Evolutionary conservation across 2,113 vertebrate genomes (phyloP).

Genomic region (Clupea harengus): DNA sequence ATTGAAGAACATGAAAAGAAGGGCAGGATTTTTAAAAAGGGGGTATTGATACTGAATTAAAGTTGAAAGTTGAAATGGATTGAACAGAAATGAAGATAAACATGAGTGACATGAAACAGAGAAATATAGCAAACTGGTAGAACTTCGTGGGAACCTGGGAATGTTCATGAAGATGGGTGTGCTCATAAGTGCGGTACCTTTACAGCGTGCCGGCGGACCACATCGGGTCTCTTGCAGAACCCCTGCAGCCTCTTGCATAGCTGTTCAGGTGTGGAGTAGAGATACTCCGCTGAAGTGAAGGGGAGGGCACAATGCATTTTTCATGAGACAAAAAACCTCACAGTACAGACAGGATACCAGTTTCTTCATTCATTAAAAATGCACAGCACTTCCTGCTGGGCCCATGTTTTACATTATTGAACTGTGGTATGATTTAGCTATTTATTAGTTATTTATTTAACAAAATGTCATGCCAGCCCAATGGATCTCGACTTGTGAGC

Average conservation of each 20-base stretch:
- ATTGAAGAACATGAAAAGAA: background rate
- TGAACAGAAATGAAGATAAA: background rate
- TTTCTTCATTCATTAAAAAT: slow-evolving; percentile 93
- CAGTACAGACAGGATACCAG: slow-evolving; percentile 85
- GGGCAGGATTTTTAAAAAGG: background rate
- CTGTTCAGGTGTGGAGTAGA: slow-evolving; percentile 96
- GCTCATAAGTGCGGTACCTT: slow-evolving; percentile 73
- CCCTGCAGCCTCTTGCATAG: slow-evolving; percentile 85
- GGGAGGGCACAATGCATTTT: slow-evolving; percentile 80
- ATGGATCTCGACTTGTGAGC: background rate
- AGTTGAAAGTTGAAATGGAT: background rate
- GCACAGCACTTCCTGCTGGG: slow-evolving; percentile 86
- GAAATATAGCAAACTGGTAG: background rate
- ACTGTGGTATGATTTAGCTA: slow-evolving; percentile 78
- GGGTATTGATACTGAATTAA: background rate
- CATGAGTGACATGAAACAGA: background rate
- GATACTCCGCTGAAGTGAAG: slow-evolving; percentile 79
- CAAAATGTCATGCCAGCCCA: slow-evolving; percentile 10
- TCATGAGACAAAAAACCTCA: slow-evolving; percentile 90
- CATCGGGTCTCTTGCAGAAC: slow-evolving; percentile 85
- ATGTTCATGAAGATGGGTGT: background rate
- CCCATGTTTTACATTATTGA: slow-evolving; percentile 91
- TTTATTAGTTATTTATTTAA: slow-evolving; percentile 36
- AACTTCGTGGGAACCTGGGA: background rate
- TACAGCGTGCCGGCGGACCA: slow-evolving; percentile 80